Evolutionary conservation across 2,797 vertebrate species (phyloP).

Genomic region (Artibeus jamaicensis): DNA sequence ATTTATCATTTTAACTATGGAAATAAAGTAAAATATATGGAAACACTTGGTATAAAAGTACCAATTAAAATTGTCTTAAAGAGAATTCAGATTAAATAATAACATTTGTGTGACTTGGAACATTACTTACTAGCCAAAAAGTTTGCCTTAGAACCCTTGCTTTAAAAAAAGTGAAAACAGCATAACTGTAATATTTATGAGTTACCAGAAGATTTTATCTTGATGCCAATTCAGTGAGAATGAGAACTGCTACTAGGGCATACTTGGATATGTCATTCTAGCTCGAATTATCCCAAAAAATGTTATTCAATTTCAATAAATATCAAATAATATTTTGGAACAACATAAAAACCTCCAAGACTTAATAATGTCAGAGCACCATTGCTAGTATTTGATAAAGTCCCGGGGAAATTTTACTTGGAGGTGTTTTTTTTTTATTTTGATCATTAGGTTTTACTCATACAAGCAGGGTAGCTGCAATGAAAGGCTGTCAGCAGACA

Average conservation of each 20-base stretch:
- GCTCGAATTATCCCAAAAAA: not conserved
- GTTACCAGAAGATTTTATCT: constrained; percentile 2
- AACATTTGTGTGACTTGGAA: not conserved
- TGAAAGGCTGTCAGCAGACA: not conserved
- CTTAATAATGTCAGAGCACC: not conserved
- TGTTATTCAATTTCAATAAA: constrained; percentile 40
- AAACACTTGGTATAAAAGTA: not conserved
- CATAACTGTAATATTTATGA: not conserved
- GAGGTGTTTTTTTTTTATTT: not conserved
- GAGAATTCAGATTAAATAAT: not conserved
- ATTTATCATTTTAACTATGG: constrained; percentile 7
- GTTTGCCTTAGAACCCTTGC: not conserved
- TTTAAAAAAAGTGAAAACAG: not conserved
- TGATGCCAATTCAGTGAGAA: not conserved
- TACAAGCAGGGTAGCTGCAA: not conserved
- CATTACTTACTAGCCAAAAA: constrained; percentile 11
- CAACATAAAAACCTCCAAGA: constrained; percentile 15
- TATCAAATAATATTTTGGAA: not conserved
- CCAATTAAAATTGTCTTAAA: not conserved
- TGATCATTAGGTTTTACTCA: not conserved
- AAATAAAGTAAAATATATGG: constrained; percentile 28
- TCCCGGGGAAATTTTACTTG: not conserved
- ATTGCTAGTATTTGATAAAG: not conserved
- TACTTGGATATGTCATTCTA: not conserved
- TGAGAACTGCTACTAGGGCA: not conserved